Evolutionary conservation across 2,888 invertebrate species (phyloP), one percentile per base, ranked within the genome.

Genomic region (Pelosia muscerda): DNA sequence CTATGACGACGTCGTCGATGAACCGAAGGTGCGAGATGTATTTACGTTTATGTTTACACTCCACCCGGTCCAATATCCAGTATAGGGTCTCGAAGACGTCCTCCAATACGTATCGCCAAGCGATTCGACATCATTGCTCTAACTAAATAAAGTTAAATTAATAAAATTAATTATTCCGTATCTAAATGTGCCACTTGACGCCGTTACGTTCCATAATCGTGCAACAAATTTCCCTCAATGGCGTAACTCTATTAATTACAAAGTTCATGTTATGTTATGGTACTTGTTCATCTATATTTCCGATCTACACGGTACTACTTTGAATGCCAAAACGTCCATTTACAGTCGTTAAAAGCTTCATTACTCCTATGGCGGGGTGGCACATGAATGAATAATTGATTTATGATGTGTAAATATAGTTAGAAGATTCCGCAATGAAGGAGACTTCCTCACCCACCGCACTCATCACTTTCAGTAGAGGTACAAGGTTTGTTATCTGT

Each of bases 371-470:
- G n/a, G 49, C n/a, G 19, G n/a, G 19, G 42, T 6, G 42, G 42
- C 42, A 1, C 9, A 22, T 38, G n/a, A n/a, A 19, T 25, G 59
- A 59, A 59, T 25, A 23, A 59, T 59, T 59, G 59, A 59, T 38
- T 59, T 38, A 59, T 15, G 59, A 15, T 38, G 25, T 38, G 38
- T 25, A 38, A 59, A 38, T 38, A 59, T 25, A 19, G 38, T 38
- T 59, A 19, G 42, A 22, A 42, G 25, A 61, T 49, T 38, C 38
- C 26, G 60, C 28, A 49, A 61, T 61, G 25, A 49, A 61, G 61
- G 19, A 61, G n/a, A 49, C 59, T 38, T 59, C 19, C 38, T 49
- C 6, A 19, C 15, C 23, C 60, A 26, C 42, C n/a, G 23, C 42
- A 8, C 42, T n/a, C 42, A 26, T 61, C 26, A 49, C 61, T 19